Evolutionary conservation across 2,113 vertebrate species (phyloP).

Genomic region (Cyanoderma ruficeps): DNA sequence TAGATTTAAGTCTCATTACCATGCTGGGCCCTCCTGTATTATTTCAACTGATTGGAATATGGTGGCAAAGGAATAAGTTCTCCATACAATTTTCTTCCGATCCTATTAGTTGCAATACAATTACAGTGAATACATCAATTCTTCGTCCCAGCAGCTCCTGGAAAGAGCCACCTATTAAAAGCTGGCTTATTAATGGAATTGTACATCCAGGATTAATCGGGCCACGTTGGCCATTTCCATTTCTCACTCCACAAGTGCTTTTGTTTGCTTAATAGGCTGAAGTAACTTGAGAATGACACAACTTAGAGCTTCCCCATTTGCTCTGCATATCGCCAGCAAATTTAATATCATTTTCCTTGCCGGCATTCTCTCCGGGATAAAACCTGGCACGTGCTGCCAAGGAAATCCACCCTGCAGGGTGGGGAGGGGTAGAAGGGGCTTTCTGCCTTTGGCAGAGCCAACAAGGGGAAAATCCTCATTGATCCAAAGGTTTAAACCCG

Average conservation of each 20-base stretch:
- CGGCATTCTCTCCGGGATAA: background rate
- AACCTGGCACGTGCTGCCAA: constrained; percentile 1
- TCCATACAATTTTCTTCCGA: constrained; percentile 76
- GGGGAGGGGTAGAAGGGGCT: background rate
- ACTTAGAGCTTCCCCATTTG: constrained; percentile 73
- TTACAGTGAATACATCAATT: constrained; percentile 80
- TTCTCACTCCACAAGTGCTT: constrained; percentile 82
- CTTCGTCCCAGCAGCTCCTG: constrained; percentile 70
- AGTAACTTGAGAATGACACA: constrained; percentile 78
- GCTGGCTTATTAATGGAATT: constrained; percentile 80
- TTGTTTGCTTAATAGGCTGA: constrained; percentile 83
- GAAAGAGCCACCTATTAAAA: constrained; percentile 79
- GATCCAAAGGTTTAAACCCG: background rate
- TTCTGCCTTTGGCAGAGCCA: background rate
- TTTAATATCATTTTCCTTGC: constrained; percentile 51
- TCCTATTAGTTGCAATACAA: constrained; percentile 82
- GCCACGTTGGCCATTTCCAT: constrained; percentile 76
- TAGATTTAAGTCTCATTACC: constrained; percentile 20
- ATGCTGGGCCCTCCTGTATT: constrained; percentile 63
- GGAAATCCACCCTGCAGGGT: background rate
- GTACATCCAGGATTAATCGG: constrained; percentile 81
- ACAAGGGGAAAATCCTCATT: background rate
- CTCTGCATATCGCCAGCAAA: constrained; percentile 49
- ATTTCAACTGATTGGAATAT: constrained; percentile 78
- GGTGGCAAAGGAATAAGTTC: constrained; percentile 68